Evolutionary conservation across 1,140 invertebrate species (phyloP), one percentile per base, ranked within the genome.

Genomic region (Drosophila arawakana): DNA sequence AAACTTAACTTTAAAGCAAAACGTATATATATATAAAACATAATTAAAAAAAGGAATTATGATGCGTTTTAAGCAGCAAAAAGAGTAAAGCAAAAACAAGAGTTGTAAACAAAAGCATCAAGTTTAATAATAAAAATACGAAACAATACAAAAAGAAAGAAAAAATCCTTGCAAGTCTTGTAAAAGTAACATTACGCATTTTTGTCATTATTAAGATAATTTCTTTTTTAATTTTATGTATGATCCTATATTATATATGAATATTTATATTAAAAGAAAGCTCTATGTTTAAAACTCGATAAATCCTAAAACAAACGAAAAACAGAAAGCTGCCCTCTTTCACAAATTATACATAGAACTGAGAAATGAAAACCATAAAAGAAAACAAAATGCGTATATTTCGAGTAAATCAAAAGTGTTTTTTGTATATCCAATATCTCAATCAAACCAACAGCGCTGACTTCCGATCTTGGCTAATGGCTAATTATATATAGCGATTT

Each of bases 1-100:
- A 73, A 66, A 69, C 77, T 75, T 88, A 89, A 88, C 77, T 89
- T 89, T 83, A 88, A 89, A 84, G 77, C 77, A 72, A 83, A 80
- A 34, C 62, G 71, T 85, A 86, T 80, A 83, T 80, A 74, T 86
- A 62, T 57, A 78, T 47, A 69, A 55, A 68, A 35, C 76, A 67
- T 72, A 65, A 72, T 46, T 61, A 75, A 67, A 68, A 68, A 57
- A 66, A 68, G 63, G 65, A 86, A 78, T 76, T 81, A 78, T 80
- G 76, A 88, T 80, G 82, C 72, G 80, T 86, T 88, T 86, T 80
- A 88, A 76, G 83, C 57, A 76, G 63, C 25, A 30, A 30, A 30
- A 5, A 43, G 43, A 63, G 10, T 21, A 67, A 58, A 67, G 44
- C 15, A 72, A 71, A 58, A 15, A 43, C 34, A 44, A 68, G 75